These are phyloP conservation scores for Alexandromys oeconomus DNA, from an alignment of 2,797 vertebrate species.

Conservation along the genomic window DNA sequence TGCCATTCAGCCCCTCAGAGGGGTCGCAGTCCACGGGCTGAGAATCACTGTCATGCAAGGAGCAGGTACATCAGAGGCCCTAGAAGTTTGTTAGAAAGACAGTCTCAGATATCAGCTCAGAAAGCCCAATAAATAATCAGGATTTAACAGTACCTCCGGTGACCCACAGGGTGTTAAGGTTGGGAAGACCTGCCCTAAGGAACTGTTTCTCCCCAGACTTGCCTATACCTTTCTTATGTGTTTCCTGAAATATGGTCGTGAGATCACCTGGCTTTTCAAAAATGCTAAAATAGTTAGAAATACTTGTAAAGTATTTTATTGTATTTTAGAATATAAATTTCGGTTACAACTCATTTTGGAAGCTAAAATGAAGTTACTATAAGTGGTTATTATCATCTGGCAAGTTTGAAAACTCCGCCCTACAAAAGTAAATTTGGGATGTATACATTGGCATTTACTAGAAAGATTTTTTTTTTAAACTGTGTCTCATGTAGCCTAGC, in stretches of 20 bases:
- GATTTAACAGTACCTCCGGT: background rate
- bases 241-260: background rate
- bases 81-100: background rate
- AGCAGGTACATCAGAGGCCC: background rate
- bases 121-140: background rate
- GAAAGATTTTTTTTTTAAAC: background rate
- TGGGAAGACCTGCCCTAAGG: background rate
- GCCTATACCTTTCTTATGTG: background rate
- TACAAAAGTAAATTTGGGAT: background rate
- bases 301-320: background rate
- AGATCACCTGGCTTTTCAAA: constrained; percentile 31
- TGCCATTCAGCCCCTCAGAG: background rate
- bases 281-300: background rate
- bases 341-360: background rate
- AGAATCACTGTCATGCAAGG: background rate
- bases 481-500: background rate
- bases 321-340: constrained; percentile 38
- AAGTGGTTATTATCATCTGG: background rate
- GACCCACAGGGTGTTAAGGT: background rate
- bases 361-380: constrained; percentile 2
- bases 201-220: background rate
- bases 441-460: background rate
- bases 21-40: background rate
- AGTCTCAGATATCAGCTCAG: background rate
- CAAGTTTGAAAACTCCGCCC: constrained; percentile 16